Percentiles rank a stretch among this genome's conserved stretches.
phyloP scores from a whole-genome alignment of 2,888 invertebrate species.

The Cremastinae sp. region DNA sequence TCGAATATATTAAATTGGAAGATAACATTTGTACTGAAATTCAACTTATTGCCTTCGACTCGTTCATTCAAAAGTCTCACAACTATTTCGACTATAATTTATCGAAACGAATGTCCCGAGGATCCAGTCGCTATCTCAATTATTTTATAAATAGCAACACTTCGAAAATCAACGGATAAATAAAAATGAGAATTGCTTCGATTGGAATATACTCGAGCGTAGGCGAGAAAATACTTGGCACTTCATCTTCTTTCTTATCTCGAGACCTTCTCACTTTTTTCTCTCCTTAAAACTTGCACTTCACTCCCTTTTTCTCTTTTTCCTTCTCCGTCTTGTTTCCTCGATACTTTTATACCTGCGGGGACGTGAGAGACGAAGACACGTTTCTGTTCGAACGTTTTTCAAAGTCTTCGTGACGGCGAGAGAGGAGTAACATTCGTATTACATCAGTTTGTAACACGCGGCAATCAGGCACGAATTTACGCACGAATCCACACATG shows the following conservation, averaged over 20 bases:
- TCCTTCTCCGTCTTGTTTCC: conserved; percentile 34
- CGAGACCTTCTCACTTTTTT: conserved; percentile 23
- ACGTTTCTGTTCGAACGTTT: conserved; percentile 18
- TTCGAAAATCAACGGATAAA: conserved; percentile 32
- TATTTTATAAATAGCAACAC: conserved; percentile 12
- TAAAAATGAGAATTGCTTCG: conserved; percentile 47
- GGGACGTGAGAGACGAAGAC: conserved; percentile 14
- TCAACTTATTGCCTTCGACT: too few species aligned
- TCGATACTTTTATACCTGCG: conserved; percentile 39
- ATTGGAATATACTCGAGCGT: conserved; percentile 55
- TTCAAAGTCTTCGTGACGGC: conserved; percentile 19
- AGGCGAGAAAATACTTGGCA: conserved; percentile 59
- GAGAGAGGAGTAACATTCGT: conserved; percentile 48
- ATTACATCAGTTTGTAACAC: conserved; percentile 59
- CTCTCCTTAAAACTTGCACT: neutral
- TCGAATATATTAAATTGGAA: too few species aligned
- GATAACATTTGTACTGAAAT: too few species aligned
- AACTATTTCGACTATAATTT: too few species aligned
- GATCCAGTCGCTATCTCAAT: neutral
- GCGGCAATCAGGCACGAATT: conserved; percentile 67
- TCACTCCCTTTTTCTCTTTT: conserved; percentile 10
- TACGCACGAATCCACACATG: conserved; percentile 67
- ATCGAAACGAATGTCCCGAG: too few species aligned
- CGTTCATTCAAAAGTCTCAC: too few species aligned
- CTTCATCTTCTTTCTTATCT: conserved; percentile 60